Evolutionary conservation across 2,797 vertebrate genomes (phyloP).

Genomic region (Microchirus variegatus): DNA sequence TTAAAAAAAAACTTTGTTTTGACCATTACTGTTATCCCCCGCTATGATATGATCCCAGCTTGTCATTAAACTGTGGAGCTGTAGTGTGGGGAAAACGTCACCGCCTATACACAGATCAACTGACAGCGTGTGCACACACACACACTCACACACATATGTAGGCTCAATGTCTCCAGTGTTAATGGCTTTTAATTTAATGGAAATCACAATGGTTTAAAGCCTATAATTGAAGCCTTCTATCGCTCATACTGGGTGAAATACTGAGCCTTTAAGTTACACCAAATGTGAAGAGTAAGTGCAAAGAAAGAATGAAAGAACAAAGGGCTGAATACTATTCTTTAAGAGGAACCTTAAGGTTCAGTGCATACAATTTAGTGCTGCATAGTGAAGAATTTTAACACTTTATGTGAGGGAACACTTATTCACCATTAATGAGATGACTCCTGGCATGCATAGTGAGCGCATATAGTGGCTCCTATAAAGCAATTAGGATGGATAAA

Average conservation of each 20-base stretch:
- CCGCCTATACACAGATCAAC: conserved; percentile 4
- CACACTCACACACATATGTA: neutral
- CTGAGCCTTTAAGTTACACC: neutral
- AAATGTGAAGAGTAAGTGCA: neutral
- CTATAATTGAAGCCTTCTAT: neutral
- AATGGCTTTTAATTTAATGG: neutral
- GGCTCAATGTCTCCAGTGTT: neutral
- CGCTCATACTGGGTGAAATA: neutral
- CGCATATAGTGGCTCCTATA: too few relatives aligned
- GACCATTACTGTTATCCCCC: conserved; percentile 4
- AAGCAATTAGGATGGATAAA: too few relatives aligned
- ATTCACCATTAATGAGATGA: neutral
- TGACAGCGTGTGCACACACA: neutral
- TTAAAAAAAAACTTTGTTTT: neutral
- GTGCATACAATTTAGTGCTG: neutral
- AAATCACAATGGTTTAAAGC: neutral
- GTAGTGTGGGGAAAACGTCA: conserved; percentile 1
- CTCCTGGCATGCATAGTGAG: neutral
- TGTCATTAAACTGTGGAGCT: neutral
- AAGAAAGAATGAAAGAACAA: neutral
- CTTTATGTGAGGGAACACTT: neutral
- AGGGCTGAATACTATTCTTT: too few relatives aligned
- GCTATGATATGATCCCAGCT: neutral
- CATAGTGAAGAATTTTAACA: neutral
- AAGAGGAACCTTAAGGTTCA: neutral